Conservation (phyloP, 2,797 vertebrate species). For the Trachops cirrhosus region DNA sequence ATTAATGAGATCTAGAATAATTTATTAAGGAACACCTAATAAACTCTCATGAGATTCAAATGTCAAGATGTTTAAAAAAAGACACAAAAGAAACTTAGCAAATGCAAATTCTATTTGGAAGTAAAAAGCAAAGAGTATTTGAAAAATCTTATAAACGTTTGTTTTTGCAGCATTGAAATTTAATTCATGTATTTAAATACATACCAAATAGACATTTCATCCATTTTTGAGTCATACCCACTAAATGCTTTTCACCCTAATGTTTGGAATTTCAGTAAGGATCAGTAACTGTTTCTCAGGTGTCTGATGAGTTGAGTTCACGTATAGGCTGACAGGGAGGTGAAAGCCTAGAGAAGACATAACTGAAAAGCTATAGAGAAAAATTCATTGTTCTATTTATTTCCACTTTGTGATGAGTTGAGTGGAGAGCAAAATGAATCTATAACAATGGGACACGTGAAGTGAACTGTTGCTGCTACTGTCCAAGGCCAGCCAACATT, state of each 20-base stretch:
- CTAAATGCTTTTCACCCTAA: constrained; percentile 27
- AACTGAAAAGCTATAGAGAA: background rate
- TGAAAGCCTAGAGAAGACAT: constrained; percentile 12
- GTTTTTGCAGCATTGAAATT: constrained; percentile 75
- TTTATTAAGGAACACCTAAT: constrained; percentile 67
- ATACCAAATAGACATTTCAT: constrained; percentile 45
- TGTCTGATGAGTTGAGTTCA: constrained; percentile 26
- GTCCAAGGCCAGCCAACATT: background rate
- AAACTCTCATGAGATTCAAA: constrained; percentile 69
- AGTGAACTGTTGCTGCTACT: constrained; percentile 49
- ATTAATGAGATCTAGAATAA: constrained; percentile 75
- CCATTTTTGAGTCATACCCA: constrained; percentile 57
- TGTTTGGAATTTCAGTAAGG: constrained; percentile 63
- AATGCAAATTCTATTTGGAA: constrained; percentile 68
- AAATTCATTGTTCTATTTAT: constrained; percentile 14
- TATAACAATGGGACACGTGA: constrained; percentile 46
- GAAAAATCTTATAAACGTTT: constrained; percentile 73
- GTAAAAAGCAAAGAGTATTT: constrained; percentile 58
- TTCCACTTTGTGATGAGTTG: constrained; percentile 45
- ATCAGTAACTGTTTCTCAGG: constrained; percentile 30
- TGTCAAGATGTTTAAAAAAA: constrained; percentile 60
- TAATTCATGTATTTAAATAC: constrained; percentile 72
- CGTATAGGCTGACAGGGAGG: background rate
- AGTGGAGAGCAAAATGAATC: constrained; percentile 63
- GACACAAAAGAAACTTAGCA: constrained; percentile 66